Base-by-base conservation (phyloP, 2,888 invertebrate genomes). In the Crioceris asparagi region DNA sequence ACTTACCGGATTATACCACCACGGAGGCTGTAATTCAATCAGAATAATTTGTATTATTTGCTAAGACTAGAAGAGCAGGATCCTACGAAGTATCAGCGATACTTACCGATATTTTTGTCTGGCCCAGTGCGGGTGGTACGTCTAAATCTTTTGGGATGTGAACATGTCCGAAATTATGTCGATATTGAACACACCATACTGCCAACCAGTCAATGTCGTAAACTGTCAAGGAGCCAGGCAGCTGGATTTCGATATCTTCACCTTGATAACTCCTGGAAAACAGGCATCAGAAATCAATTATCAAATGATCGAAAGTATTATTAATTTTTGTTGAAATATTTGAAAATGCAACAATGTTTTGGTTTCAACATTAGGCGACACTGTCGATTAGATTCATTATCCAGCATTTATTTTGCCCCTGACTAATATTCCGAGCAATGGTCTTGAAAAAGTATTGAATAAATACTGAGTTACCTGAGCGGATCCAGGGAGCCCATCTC, bases 1-100 rank as follows among this genome's bases (percentile, higher is more conserved):
- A 83, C 87, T 87, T 72, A 88, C 88, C 64, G 87, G 86, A 65
- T 83, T 83, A 68, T 88, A 88, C 88, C 87, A 88, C 87, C 87
- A 88, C 58, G 83, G 78, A 62, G 88, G 88, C 88, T 88, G 65
- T 35, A 45, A 27, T 6, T 15, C 10, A 17, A 6, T 15, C 8
- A 17, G 10, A 17, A 17, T 32, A 27, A 27, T n/a, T n/a, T 27
- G 11, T 7, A 27, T 11, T 5, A 27, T 27, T 27, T 27, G 5
- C 7, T n/a, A n/a, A 27, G 6, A 21, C 21, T 21, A 10, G 10
- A 7, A 6, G 6, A 6, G 21, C 6, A 21, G 21, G 10, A 21
- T 21, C 29, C 10, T 29, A 17, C 21, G 6, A 11, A 32, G 2
- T 3, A 4, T 32, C 23, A 15, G 29, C 7, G 29, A 17, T 21